Conservation (phyloP, 2,113 vertebrate genomes). For the Proteles cristata region DNA sequence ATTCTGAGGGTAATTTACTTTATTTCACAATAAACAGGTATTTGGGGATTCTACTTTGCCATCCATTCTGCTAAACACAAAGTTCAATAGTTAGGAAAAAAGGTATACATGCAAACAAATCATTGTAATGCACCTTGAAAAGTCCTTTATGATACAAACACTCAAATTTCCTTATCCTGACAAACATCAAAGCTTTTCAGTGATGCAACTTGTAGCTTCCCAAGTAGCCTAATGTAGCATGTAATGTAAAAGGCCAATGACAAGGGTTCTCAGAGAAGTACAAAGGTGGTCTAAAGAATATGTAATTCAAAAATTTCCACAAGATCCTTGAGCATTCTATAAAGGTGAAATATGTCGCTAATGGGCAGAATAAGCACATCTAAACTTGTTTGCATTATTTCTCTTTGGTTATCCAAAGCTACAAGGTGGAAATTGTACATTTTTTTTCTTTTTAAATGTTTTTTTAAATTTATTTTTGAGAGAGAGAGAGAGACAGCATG, state of each 20-base stretch:
- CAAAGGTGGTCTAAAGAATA: not conserved
- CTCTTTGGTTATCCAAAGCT: not conserved
- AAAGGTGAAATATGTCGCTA: not conserved
- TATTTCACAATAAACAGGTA: constrained; percentile 27
- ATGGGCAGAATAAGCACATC: not conserved
- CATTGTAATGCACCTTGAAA: not conserved
- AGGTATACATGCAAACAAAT: not conserved
- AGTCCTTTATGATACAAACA: not conserved
- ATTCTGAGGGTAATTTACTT: not conserved
- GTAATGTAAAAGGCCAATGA: not conserved
- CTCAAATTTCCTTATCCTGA: not conserved
- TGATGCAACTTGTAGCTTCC: not conserved
- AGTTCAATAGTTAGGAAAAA: not conserved
- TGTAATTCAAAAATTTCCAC: not conserved
- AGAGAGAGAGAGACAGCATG: no score
- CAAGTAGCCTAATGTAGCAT: not conserved
- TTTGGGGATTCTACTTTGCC: not conserved
- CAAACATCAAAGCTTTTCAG: constrained; percentile 2
- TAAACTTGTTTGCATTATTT: not conserved
- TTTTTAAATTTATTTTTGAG: no score
- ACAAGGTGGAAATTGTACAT: not conserved
- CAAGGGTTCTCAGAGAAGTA: not conserved
- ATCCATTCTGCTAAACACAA: not conserved
- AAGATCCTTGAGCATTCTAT: not conserved
- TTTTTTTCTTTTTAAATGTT: not conserved